Base-by-base conservation (phyloP, 1,140 invertebrate species). In the Cydia pomonella region DNA sequence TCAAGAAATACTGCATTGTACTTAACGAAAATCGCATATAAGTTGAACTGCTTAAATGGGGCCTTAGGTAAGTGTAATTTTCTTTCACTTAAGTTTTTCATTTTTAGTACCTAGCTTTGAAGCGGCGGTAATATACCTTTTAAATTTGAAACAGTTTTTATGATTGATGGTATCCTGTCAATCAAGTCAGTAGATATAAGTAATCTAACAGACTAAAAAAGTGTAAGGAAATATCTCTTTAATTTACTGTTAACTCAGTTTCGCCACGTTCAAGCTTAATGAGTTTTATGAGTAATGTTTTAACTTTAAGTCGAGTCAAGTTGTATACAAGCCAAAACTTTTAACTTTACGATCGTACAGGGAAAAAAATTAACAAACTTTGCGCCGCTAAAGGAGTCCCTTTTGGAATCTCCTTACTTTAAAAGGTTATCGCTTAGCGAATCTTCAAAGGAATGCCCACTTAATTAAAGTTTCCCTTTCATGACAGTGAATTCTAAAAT, bases 391-490 rank as follows among this genome's bases (percentile, higher is more conserved):
- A 66, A 18, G 29, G 29, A 69, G 29, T 69, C 29, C n/a, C 33
- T 33, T 69, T 38, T 38, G 29, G 64, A 29, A 69, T 38, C 27
- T 69, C 29, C 64, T 69, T 69, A 18, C 12, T 69, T 41, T 69
- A 33, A 69, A 33, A 69, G 29, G 64, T 69, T 59, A 59, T 23
- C 18, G 7, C 64, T 38, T n/a, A 9, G 16, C 3, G 64, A 69
- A 69, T 69, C 64, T 69, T 41, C 16, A 38, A 69, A 41, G 64
- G 64, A 69, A 69, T 69, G 64, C 64, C 64, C 29, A 69, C 64
- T 69, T 69, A 69, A 69, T 69, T 69, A 33, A 41, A 69, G 29
- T 69, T 69, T 69, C 29, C 64, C 64, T 23, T 59, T 59, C 18
- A 21, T 6, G 1, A 10, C 18, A 1, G 16, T n/a, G 50, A 18